phyloP scores from a whole-genome alignment of 2,113 vertebrate species.

The Etheostoma cragini region DNA sequence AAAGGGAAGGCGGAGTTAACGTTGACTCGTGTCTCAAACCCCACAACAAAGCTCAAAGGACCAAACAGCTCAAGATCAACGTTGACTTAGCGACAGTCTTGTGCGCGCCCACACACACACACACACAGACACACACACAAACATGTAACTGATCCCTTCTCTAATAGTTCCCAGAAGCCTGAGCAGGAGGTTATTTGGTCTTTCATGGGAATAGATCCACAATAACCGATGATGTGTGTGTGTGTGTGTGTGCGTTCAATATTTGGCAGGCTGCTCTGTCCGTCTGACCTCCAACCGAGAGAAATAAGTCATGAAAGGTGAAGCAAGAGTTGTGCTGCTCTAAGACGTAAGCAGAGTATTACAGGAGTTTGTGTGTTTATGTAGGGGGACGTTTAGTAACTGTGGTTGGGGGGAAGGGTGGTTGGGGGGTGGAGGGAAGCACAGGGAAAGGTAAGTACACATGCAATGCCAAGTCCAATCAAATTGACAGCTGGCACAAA shows the following conservation, averaged over 20 bases:
- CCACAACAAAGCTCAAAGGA: conserved; percentile 76
- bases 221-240: conserved; percentile 74
- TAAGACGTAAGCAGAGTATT: conserved; percentile 52
- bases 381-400: conserved; percentile 5
- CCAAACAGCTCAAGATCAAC: conserved; percentile 73
- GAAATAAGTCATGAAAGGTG: conserved; percentile 72
- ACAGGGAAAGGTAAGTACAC: conserved; percentile 9
- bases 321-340: conserved; percentile 61
- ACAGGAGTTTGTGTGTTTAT: conserved; percentile 49
- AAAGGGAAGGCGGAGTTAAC: conserved; percentile 45
- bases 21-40: conserved; percentile 73
- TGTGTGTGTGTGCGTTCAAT: conserved; percentile 46
- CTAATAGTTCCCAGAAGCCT: conserved; percentile 81
- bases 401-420: not conserved
- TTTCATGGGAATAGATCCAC: conserved; percentile 81
- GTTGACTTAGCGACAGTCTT: conserved; percentile 72
- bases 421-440: not conserved
- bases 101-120: conserved; percentile 18
- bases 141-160: conserved; percentile 76
- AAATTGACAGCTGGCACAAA: conserved; percentile 12
- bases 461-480: conserved; percentile 1
- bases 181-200: conserved; percentile 76
- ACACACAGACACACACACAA: conserved; percentile 58
- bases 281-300: conserved; percentile 68
- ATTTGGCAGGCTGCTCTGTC: conserved; percentile 67